These are phyloP conservation scores for Tragelaphus scriptus DNA, from an alignment of 2,113 vertebrate species.

Conservation along the genomic window DNA sequence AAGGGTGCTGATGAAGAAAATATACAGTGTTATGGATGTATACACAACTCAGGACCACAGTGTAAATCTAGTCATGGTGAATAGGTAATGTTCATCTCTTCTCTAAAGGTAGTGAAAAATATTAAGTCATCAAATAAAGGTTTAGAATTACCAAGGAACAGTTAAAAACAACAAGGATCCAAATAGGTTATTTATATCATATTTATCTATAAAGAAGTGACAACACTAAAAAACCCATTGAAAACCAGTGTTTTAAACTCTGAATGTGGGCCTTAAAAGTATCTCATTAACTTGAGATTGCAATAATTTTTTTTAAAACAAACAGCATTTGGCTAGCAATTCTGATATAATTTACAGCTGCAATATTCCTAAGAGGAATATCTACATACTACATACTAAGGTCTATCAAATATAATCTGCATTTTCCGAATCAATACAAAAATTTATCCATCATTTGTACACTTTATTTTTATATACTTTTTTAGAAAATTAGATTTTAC, in stretches of 20 bases:
- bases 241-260: slow-evolving; percentile 81
- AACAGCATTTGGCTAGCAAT: slow-evolving; percentile 75
- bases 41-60: slow-evolving; percentile 39
- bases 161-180: slow-evolving; percentile 65
- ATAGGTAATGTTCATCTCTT: slow-evolving; percentile 32
- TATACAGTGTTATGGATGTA: slow-evolving; percentile 36
- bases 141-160: slow-evolving; percentile 60
- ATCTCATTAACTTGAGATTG: slow-evolving; percentile 68
- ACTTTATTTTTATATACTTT: slow-evolving; percentile 69
- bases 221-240: slow-evolving; percentile 83
- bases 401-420: slow-evolving; percentile 81
- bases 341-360: slow-evolving; percentile 77
- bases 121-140: slow-evolving; percentile 58
- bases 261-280: slow-evolving; percentile 79
- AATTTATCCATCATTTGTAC: slow-evolving; percentile 72
- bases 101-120: slow-evolving; percentile 57
- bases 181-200: slow-evolving; percentile 66
- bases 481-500: slow-evolving; percentile 77
- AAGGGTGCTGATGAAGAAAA: slow-evolving; percentile 22
- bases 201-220: slow-evolving; percentile 84
- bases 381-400: slow-evolving; percentile 63
- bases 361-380: slow-evolving; percentile 75
- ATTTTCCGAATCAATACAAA: slow-evolving; percentile 76
- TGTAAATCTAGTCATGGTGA: slow-evolving; percentile 39
- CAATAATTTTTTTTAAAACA: slow-evolving; percentile 64